Evolutionary conservation across 2,888 invertebrate species (phyloP).

Genomic region (Melitaea athalia): DNA sequence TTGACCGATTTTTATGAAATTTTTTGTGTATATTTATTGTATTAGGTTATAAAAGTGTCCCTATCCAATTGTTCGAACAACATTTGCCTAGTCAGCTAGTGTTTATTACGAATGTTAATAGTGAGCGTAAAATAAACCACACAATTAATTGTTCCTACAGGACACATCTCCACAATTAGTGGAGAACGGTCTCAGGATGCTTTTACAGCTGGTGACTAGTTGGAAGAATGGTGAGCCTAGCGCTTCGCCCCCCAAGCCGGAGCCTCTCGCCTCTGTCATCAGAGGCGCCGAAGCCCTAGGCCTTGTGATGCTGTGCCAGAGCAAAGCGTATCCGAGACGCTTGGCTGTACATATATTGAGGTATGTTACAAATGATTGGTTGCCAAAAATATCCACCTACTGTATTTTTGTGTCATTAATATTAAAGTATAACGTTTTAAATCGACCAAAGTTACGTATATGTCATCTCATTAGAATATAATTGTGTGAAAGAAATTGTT

Average conservation of each 20-base stretch:
- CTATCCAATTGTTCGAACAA: no score
- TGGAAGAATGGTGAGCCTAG: constrained; percentile 92
- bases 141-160: constrained; percentile 51
- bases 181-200: constrained; percentile 96
- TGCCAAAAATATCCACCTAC: no score
- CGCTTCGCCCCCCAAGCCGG: constrained; percentile 75
- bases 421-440: no score
- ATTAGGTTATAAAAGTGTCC: no score
- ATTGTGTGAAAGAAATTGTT: no score
- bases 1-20: no score
- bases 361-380: constrained; percentile 42
- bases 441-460: no score
- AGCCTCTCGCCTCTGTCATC: constrained; percentile 89
- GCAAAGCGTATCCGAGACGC: constrained; percentile 92
- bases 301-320: constrained; percentile 96
- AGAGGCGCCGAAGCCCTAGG: constrained; percentile 97
- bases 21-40: no score
- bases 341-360: constrained; percentile 93
- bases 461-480: no score
- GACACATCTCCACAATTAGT: constrained; percentile 94
- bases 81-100: no score
- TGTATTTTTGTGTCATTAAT: no score
- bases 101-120: no score
- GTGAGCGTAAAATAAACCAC: not conserved
- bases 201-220: constrained; percentile 94